A percentile compares a stretch with the other conserved stretches of the same genome.
These are phyloP conservation scores for Leptobrachium leishanense DNA, from an alignment of 2,113 vertebrate genomes.

Conservation along the genomic window DNA sequence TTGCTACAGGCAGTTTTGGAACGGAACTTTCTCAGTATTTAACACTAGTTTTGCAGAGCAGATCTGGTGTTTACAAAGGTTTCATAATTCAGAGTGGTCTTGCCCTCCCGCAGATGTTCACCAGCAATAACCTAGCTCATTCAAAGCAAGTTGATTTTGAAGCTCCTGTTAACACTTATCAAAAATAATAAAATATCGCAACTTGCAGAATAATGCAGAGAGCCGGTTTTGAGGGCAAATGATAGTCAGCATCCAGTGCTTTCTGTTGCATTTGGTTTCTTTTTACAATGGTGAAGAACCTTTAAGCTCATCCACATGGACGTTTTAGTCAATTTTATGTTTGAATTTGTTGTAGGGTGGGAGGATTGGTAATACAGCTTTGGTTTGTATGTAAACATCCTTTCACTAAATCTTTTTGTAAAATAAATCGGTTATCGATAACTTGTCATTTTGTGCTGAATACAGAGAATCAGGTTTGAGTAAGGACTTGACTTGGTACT, in stretches of 20 bases:
- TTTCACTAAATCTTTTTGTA: constrained; percentile 27
- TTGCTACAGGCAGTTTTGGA: no score
- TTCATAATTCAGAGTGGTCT: no score
- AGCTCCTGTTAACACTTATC: background rate
- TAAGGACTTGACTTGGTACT: no score
- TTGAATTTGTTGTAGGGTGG: background rate
- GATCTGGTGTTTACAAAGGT: no score
- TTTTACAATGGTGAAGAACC: background rate
- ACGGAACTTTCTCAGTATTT: no score
- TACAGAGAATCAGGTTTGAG: no score
- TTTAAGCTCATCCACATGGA: background rate
- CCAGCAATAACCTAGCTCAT: background rate
- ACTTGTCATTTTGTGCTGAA: no score
- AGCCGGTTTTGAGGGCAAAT: background rate
- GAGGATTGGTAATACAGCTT: constrained; percentile 7
- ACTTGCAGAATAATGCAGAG: background rate
- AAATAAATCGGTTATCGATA: constrained; percentile 19
- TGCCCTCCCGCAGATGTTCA: background rate
- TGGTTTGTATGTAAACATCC: constrained; percentile 22
- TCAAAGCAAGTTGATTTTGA: background rate
- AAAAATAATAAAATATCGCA: background rate
- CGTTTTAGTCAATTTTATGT: background rate
- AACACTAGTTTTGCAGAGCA: no score
- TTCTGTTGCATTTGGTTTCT: background rate
- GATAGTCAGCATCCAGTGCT: background rate